Evolutionary conservation across 1,140 invertebrate genomes (phyloP).

Genomic region (Platyscapa corneri): DNA sequence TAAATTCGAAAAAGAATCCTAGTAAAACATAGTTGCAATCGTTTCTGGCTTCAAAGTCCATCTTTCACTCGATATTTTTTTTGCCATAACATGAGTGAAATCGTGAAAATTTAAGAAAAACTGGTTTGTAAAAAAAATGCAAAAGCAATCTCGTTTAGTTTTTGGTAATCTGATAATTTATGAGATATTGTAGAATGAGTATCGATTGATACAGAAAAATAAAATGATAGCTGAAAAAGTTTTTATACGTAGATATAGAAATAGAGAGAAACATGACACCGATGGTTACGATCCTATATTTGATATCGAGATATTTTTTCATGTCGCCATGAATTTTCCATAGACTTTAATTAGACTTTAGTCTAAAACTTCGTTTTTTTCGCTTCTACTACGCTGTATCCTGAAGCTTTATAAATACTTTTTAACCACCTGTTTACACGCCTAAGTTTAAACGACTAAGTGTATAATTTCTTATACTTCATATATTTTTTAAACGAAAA

Average conservation of each 20-base stretch:
- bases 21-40: conserved; percentile 1
- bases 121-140: background rate
- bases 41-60: background rate
- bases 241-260: too few species aligned
- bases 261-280: too few species aligned
- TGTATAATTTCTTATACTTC: too few species aligned
- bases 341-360: background rate
- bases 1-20: background rate
- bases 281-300: too few species aligned
- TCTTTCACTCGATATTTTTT: background rate
- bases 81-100: conserved; percentile 9
- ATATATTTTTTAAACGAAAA: too few species aligned
- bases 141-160: background rate
- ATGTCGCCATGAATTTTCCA: background rate
- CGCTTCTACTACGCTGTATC: too few species aligned
- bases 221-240: background rate
- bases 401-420: too few species aligned
- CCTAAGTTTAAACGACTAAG: background rate
- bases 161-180: background rate
- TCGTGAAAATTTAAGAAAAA: conserved; percentile 29
- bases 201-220: background rate
- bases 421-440: conserved; percentile 44
- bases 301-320: too few species aligned
- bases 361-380: background rate
- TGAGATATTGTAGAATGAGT: background rate